Evolutionary conservation across 2,888 invertebrate species (phyloP), one percentile per base, ranked within the genome.

Genomic region (Autographa gamma): DNA sequence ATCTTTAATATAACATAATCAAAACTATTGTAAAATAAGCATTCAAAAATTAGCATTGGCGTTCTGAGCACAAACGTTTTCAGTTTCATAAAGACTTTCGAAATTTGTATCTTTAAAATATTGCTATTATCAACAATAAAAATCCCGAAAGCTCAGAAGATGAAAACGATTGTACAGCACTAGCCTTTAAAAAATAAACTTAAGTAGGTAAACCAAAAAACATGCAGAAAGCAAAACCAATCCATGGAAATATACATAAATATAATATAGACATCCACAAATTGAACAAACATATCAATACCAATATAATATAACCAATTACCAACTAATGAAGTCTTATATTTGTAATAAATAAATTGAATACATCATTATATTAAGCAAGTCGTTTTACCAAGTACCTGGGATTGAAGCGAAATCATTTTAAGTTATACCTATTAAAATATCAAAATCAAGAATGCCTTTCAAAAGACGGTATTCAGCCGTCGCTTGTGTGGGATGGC

Each of bases 221-320:
- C 68, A 77, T 72, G 73, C 77, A 69, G 63, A 31, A 74, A 78
- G 64, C 79, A 13, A 61, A 69, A 64, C 56, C 59, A 69, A 71
- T 38, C 66, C 18, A 65, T 34, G 61, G 48, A 64, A 54, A 54
- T 34, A 59, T 41, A 54, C 19, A 59, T 48, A 34, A 19, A 58
- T 18, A 25, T n/a, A 59, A 43, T 31, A 59, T 6, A 31, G 7
- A 25, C 16, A 32, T 14, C 18, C 16, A 59, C 32, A 32, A 32
- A 59, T 59, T 59, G 31, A 59, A 7, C 59, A 8, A 32, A 59
- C 31, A 32, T 32, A 16, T 59, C 43, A 34, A 11, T 63, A 65
- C 25, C 63, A 63, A 61, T 13, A 43, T 59, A 56, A 65, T 25
- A 62, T 25, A 18, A 65, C 31, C 52, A 72, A 58, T 65, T 68